Percentiles rank a stretch among this genome's conserved stretches.
Evolutionary conservation across 2,113 vertebrate genomes (phyloP).

Genomic region (Cettia cetti): DNA sequence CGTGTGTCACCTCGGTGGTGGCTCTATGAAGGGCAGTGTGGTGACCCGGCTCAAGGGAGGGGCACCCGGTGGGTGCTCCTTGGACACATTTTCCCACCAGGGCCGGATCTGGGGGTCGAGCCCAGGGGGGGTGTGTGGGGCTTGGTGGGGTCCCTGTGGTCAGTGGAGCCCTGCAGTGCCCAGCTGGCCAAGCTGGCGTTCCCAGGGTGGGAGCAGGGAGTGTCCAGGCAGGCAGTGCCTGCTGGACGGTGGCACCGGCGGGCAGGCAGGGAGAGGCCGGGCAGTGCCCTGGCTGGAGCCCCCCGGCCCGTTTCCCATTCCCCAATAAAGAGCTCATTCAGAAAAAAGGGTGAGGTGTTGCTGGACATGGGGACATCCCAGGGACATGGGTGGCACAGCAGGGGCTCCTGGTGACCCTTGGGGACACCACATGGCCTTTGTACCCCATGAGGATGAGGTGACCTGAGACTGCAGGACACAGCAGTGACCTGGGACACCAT

Average conservation of each 20-base stretch:
- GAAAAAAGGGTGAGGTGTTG: rapidly evolving
- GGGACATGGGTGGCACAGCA: neutral
- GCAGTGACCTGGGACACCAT: neutral
- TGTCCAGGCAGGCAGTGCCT: neutral
- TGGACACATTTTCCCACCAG: neutral
- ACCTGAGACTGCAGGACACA: neutral
- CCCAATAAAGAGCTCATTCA: neutral
- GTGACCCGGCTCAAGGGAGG: neutral
- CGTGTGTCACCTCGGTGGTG: rapidly evolving
- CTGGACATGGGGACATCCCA: neutral
- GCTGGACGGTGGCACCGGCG: rapidly evolving
- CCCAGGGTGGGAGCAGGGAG: neutral
- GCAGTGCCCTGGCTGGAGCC: neutral
- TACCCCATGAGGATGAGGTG: rapidly evolving
- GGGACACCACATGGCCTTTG: neutral
- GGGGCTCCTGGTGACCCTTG: neutral
- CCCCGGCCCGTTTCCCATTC: rapidly evolving
- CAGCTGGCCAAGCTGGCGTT: rapidly evolving
- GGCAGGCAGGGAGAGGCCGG: rapidly evolving
- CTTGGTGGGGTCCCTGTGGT: rapidly evolving
- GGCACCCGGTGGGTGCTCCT: rapidly evolving
- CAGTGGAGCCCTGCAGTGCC: neutral
- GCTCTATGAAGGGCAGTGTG: rapidly evolving
- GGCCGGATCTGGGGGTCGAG: rapidly evolving
- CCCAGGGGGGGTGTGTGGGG: neutral